These are phyloP conservation scores for Oriolus oriolus DNA, from an alignment of 2,113 vertebrate species.

Conservation along the genomic window DNA sequence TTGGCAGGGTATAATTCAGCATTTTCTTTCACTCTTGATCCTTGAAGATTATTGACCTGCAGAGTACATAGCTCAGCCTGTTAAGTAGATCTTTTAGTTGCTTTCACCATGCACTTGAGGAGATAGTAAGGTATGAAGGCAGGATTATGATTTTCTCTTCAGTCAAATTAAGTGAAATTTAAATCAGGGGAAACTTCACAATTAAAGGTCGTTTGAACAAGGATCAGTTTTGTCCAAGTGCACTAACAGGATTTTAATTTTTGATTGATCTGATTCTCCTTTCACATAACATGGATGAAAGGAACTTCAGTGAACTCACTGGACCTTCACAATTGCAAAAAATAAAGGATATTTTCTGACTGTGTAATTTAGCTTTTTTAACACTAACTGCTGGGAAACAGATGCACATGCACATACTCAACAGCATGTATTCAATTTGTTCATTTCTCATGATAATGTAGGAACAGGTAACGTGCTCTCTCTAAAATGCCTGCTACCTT, in stretches of 20 bases:
- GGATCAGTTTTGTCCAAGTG: neutral
- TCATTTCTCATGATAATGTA: neutral
- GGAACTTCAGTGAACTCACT: neutral
- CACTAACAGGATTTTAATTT: neutral
- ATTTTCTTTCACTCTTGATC: neutral
- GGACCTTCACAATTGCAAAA: neutral
- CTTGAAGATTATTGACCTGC: neutral
- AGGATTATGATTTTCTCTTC: neutral
- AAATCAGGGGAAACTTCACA: neutral
- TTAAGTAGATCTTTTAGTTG: neutral
- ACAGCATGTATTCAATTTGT: neutral
- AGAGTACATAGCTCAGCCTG: neutral
- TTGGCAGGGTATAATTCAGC: constrained; percentile 11
- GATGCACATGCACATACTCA: neutral
- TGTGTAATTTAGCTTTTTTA: neutral
- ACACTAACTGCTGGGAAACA: neutral
- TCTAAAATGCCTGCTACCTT: neutral
- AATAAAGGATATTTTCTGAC: neutral
- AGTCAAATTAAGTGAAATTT: neutral
- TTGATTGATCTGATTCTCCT: neutral
- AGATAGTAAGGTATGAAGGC: neutral
- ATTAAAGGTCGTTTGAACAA: neutral
- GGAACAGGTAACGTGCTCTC: neutral
- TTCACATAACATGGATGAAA: neutral
- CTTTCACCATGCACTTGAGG: neutral